Evolutionary conservation across 2,888 invertebrate species (phyloP).

Genomic region (Lathronympha strigana): DNA sequence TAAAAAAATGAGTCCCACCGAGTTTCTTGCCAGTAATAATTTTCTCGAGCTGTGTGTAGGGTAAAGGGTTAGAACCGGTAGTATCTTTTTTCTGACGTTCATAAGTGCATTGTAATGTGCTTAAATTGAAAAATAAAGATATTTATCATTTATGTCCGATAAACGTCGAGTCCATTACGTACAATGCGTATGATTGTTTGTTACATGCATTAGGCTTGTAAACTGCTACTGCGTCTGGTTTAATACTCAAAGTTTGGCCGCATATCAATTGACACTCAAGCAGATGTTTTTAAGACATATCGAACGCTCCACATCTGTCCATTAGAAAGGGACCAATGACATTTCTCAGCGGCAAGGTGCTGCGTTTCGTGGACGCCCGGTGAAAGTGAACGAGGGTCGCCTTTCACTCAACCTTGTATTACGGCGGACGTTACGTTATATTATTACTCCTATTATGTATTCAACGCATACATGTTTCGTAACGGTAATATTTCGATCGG

Average conservation of each 20-base stretch:
- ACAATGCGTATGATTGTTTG: too few species aligned
- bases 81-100: too few species aligned
- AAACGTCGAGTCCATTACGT: too few species aligned
- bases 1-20: too few species aligned
- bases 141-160: too few species aligned
- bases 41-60: too few species aligned
- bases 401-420: slow-evolving; percentile 76
- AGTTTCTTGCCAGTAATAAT: too few species aligned
- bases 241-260: not conserved
- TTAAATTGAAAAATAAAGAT: too few species aligned
- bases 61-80: too few species aligned
- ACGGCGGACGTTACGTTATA: slow-evolving; percentile 65
- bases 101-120: too few species aligned
- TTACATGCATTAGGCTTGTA: too few species aligned
- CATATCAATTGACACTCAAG: not conserved
- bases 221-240: too few species aligned
- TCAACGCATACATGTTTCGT: slow-evolving; percentile 49
- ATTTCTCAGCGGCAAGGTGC: slow-evolving; percentile 50
- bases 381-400: slow-evolving; percentile 60
- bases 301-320: slow-evolving; percentile 15
- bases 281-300: slow-evolving; percentile 6
- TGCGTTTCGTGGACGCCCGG: slow-evolving; percentile 49
- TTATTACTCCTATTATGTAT: slow-evolving; percentile 51
- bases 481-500: slow-evolving; percentile 45
- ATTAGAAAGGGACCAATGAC: slow-evolving; percentile 49